Conservation (phyloP, 2,797 vertebrate genomes). For the Gambelia wislizenii region DNA sequence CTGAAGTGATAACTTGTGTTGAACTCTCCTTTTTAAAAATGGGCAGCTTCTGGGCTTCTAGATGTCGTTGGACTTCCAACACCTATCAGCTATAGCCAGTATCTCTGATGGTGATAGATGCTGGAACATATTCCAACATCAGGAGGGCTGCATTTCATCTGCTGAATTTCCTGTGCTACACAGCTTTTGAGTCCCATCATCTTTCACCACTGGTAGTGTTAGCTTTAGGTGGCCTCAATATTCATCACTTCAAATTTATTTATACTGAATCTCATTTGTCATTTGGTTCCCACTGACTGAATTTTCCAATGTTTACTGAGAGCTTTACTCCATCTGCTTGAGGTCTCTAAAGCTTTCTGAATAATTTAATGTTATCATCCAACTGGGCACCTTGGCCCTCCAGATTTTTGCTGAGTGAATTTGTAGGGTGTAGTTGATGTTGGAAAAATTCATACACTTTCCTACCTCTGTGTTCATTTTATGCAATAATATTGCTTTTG, state of each 20-base stretch:
- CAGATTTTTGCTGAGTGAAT: not conserved
- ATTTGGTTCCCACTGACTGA: not conserved
- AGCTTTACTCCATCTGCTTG: not conserved
- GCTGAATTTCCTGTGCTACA: too few relatives aligned
- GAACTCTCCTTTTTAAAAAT: too few relatives aligned
- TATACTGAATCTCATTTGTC: not conserved
- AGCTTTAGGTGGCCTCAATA: not conserved
- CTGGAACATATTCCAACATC: too few relatives aligned
- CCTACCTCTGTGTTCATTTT: not conserved
- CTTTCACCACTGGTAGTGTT: too few relatives aligned
- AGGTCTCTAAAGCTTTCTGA: not conserved
- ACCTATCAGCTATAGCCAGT: too few relatives aligned
- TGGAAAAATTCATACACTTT: not conserved
- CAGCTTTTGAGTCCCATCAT: too few relatives aligned
- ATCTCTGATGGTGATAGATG: too few relatives aligned
- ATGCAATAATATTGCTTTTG: not conserved
- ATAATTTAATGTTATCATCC: not conserved
- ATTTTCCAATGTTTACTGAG: not conserved
- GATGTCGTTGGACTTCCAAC: too few relatives aligned
- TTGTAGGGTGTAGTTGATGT: not conserved
- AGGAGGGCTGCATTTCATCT: too few relatives aligned
- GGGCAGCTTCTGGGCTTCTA: too few relatives aligned
- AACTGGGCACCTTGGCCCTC: too few relatives aligned
- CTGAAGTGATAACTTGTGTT: not conserved
- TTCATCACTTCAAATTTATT: not conserved